Base-by-base conservation (phyloP, 2,888 invertebrate species). In the Yponomeuta evonymella region DNA sequence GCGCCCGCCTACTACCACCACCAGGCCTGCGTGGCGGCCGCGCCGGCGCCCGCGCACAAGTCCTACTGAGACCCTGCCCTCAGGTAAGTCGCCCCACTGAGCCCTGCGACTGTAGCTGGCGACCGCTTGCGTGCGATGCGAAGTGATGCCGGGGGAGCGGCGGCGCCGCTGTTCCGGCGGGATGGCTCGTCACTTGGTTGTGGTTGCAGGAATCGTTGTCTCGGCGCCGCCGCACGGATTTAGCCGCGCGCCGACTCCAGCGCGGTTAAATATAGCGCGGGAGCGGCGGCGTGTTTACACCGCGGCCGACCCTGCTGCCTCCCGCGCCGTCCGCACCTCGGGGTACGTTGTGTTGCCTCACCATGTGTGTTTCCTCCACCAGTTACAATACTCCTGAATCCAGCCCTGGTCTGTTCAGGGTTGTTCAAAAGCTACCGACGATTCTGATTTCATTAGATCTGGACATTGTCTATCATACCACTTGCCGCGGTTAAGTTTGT, bases 1-100 rank as follows among this genome's bases (percentile, higher is more conserved):
- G 89, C 89, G 67, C 89, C 90, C 66, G 85, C 91, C 62, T 90
- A 93, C 76, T 90, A 93, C 73, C 94, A 94, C 76, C 94, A 94
- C 77, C 94, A 94, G 81, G 94, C 94, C 75, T 94, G 94, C 84
- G 93, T 94, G 69, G 93, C 93, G 69, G 90, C 91, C 65, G 90
- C 85, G 70, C 90, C 91, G 62, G 83, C 90, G 70, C 86, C 90
- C 70, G 89, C 90, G 70, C 92, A 91, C 78, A 92, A 93, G 82
- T 92, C 91, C 77, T 91, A 92, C 87, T 92, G 90, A 92, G 87
- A 85, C 75, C 79, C 73, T 73, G 79, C 79, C 79, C 78, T 84
- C 85, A 90, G 91, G 91, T 91, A 77, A 89, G 71, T 72, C 72
- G 75, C 58, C 72, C 73, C 73, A 23, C 23, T 29, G 71, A n/a